Base-by-base conservation (phyloP, 2,888 invertebrate genomes). In the Quadriops clusia region DNA sequence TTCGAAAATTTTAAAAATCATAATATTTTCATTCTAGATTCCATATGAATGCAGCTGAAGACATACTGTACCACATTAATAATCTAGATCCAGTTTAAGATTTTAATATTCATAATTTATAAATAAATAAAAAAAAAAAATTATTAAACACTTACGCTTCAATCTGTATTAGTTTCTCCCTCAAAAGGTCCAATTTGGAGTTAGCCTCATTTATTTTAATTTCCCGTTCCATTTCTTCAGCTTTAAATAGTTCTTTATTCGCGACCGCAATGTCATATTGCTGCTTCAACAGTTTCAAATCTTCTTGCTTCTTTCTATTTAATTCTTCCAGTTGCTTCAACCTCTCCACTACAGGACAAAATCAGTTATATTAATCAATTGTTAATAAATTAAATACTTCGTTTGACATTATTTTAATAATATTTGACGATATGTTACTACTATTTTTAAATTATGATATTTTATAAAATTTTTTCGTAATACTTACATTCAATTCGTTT, bases 61-160 rank as follows among this genome's bases (percentile, higher is more conserved):
- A n/a, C n/a, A n/a, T n/a, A n/a, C n/a, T n/a, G n/a, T n/a, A n/a
- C n/a, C n/a, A n/a, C n/a, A n/a, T n/a, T n/a, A n/a, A n/a, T n/a
- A n/a, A n/a, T n/a, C n/a, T n/a, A n/a, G n/a, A n/a, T n/a, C n/a
- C n/a, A n/a, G 23, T 13, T 27, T 27, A n/a, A n/a, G n/a, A n/a
- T n/a, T n/a, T 8, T 10, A 24, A 24, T 17, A 33, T 6, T 28
- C n/a, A 11, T 6, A 30, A n/a, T 15, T 31, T 31, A 2, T 12
- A 12, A 31, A 30, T 29, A 17, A 11, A 13, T 3, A n/a, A 15
- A 31, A 26, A 31, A 14, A n/a, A 25, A 13, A 15, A 9, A 31
- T n/a, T n/a, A n/a, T n/a, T n/a, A 14, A 36, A 31, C 28, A 46
- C 54, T 53, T 54, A 60, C 60, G 58, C 50, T 47, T 61, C 60